Percentiles rank a stretch among this genome's conserved stretches.
Evolutionary conservation across 1,140 invertebrate species (phyloP).

Genomic region (Proctacanthus coquilletti): DNA sequence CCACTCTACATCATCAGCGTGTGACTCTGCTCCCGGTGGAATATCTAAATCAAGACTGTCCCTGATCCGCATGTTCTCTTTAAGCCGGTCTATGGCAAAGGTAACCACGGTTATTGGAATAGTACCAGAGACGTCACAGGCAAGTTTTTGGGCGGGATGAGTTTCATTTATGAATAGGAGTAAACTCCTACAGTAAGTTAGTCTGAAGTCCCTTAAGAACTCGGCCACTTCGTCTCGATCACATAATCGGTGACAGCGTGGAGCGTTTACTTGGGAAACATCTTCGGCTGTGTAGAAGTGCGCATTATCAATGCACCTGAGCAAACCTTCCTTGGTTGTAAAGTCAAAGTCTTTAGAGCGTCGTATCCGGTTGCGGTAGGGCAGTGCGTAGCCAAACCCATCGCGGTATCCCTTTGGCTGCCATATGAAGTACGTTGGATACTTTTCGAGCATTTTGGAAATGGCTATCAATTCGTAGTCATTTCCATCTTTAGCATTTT

Average conservation of each 20-base stretch:
- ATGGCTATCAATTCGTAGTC: conserved; percentile 30
- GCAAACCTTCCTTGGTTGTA: conserved; percentile 43
- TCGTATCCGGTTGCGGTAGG: conserved; percentile 36
- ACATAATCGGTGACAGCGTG: conserved; percentile 37
- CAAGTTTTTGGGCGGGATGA: background rate
- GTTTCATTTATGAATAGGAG: conserved; percentile 55
- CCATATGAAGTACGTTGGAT: conserved; percentile 42
- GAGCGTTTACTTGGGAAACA: conserved; percentile 36
- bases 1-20: conserved; percentile 43
- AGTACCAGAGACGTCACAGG: background rate
- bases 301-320: conserved; percentile 37
- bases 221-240: conserved; percentile 33
- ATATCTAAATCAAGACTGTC: conserved; percentile 39
- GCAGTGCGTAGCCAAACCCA: conserved; percentile 24
- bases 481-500: conserved; percentile 21
- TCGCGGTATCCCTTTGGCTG: conserved; percentile 21
- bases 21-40: conserved; percentile 19
- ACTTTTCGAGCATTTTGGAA: conserved; percentile 40
- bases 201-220: conserved; percentile 43
- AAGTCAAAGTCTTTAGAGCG: conserved; percentile 36
- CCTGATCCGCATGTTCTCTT: too few species aligned
- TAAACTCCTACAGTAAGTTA: conserved; percentile 68
- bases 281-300: conserved; percentile 42
- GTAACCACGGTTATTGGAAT: background rate
- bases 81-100: background rate